Evolutionary conservation across 2,113 vertebrate genomes (phyloP).

Genomic region (Arenaria interpres): DNA sequence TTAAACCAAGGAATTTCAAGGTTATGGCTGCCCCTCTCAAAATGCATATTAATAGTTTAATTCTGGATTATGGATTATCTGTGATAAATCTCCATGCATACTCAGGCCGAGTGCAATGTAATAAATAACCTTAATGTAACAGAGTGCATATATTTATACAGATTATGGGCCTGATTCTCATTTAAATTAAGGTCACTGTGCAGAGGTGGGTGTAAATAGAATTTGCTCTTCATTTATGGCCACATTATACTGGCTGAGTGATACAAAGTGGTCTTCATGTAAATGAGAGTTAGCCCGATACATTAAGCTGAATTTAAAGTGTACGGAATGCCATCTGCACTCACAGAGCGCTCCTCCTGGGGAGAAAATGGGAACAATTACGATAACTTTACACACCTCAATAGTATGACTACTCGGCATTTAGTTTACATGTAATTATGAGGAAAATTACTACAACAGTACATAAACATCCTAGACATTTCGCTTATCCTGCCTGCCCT

Average conservation of each 20-base stretch:
- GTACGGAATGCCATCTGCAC: not conserved
- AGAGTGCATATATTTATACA: slow-evolving; percentile 68
- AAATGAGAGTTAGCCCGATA: not conserved
- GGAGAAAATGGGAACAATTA: not conserved
- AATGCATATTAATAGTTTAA: slow-evolving; percentile 66
- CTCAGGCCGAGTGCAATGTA: slow-evolving; percentile 3
- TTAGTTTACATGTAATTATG: not conserved
- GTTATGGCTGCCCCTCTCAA: slow-evolving; percentile 51
- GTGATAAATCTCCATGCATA: slow-evolving; percentile 51
- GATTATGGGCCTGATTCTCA: slow-evolving; percentile 67
- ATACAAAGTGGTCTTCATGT: not conserved
- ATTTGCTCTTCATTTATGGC: slow-evolving; percentile 24
- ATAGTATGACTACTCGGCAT: not conserved
- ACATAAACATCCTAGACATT: not conserved
- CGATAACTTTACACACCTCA: not conserved
- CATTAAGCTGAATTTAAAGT: not conserved
- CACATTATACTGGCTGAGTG: not conserved
- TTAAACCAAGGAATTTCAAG: slow-evolving; percentile 70
- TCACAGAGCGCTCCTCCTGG: rapidly evolving
- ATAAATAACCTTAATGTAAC: slow-evolving; percentile 67
- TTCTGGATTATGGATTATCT: slow-evolving; percentile 67
- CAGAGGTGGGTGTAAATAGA: slow-evolving; percentile 40
- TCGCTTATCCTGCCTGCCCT: not conserved
- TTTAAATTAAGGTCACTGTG: slow-evolving; percentile 64
- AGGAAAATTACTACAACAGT: not conserved